phyloP scores from a whole-genome alignment of 2,113 vertebrate species.

The Ramphastos sulfuratus region DNA sequence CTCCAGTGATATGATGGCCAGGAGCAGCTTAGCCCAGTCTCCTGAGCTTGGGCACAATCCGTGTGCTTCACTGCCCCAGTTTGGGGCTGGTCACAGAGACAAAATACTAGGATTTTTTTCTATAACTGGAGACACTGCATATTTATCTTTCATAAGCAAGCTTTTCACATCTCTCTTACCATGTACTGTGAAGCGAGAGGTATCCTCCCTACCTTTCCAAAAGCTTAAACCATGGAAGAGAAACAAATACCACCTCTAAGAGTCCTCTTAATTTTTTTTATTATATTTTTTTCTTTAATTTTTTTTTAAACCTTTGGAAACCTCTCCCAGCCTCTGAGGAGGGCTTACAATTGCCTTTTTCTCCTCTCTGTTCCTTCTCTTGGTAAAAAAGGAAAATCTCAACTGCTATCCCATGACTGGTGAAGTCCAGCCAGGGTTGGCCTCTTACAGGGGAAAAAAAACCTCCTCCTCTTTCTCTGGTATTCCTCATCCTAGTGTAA shows the following conservation, averaged over 20 bases:
- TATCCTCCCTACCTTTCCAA: not conserved
- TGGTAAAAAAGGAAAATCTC: not conserved
- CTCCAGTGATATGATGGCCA: accelerated
- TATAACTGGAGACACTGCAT: not conserved
- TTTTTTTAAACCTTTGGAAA: not conserved
- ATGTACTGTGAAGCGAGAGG: not conserved
- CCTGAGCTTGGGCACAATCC: not conserved
- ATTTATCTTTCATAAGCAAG: not conserved
- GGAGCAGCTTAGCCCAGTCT: not conserved
- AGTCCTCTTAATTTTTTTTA: not conserved
- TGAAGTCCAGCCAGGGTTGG: not conserved
- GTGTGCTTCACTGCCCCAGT: accelerated
- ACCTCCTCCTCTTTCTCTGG: not conserved
- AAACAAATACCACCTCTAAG: not conserved
- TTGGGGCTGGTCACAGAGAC: not conserved
- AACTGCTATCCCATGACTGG: not conserved
- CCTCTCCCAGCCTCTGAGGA: not conserved
- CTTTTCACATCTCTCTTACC: not conserved
- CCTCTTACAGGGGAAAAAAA: not conserved
- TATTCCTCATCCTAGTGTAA: not conserved
- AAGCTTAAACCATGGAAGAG: not conserved
- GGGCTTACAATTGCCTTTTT: not conserved
- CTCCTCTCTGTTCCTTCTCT: not conserved
- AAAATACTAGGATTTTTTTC: not conserved
- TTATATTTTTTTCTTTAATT: not conserved